phyloP scores from a whole-genome alignment of 2,113 vertebrate genomes.

The Ifrita kowaldi region DNA sequence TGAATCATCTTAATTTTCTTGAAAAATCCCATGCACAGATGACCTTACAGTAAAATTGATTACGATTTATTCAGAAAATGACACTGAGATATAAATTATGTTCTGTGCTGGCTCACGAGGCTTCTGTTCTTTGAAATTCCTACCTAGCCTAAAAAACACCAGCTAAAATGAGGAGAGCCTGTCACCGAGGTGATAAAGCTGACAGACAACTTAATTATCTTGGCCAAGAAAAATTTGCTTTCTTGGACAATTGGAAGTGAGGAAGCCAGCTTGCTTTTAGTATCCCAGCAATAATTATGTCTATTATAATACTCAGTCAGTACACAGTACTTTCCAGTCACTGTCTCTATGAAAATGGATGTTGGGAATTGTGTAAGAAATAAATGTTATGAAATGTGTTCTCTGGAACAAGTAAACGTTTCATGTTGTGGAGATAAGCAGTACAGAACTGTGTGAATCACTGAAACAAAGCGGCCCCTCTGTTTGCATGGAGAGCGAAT shows the following conservation, averaged over 20 bases:
- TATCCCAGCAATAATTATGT: background rate
- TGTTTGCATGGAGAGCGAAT: background rate
- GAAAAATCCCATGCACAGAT: background rate
- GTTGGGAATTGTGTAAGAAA: background rate
- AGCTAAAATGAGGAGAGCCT: background rate
- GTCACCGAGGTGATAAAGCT: constrained; percentile 25
- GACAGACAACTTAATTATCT: constrained; percentile 43
- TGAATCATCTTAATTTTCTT: background rate
- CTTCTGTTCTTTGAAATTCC: background rate
- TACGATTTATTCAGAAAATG: background rate
- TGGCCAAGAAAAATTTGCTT: background rate
- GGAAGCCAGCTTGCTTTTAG: background rate
- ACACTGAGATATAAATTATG: background rate
- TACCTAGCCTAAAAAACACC: background rate
- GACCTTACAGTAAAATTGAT: background rate
- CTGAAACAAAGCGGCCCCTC: background rate
- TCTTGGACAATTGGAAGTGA: background rate
- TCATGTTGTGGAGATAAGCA: background rate
- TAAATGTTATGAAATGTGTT: background rate
- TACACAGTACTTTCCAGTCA: background rate
- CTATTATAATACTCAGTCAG: background rate
- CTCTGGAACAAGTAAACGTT: background rate
- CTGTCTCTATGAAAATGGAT: background rate
- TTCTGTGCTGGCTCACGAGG: background rate
- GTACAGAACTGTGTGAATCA: background rate